Evolutionary conservation across 1,140 invertebrate species (phyloP), one percentile per base, ranked within the genome.

Genomic region (Acromyrmex heyeri): DNA sequence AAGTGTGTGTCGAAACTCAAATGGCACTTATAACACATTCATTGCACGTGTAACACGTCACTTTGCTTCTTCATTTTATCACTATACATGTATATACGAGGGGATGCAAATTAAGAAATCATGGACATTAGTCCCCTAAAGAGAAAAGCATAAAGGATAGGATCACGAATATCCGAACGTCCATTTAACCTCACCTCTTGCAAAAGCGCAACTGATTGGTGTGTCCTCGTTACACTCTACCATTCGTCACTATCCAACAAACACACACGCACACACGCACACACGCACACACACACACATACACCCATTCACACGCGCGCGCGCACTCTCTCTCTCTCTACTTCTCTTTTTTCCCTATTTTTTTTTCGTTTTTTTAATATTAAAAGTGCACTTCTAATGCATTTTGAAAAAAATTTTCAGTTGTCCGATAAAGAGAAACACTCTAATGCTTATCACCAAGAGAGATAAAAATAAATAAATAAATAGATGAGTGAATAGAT

Each of bases 171-270:
- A 27, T 50, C 16, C 21, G 48, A 57, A 44, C 30, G 18, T 57
- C 16, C n/a, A 21, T 27, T 70, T 70, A 72, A 38, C 65, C 78
- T 81, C 65, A 53, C 78, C 65, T 81, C 65, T 70, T 64, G 65
- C 78, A 65, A 81, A 81, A 81, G 30, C 77, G 48, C 77, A 30
- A 81, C 77, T 70, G 77, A 81, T 81, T 34, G 65, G 50, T 27
- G 38, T 64, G 78, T 81, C 78, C 67, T 81, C 78, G 78, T 81
- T 85, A 59, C 72, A 65, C 59, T 64, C 44, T 50, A 59, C 44
- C 53, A 24, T 24, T 70, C 85, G 34, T 50, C 62, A 30, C 53
- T 57, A 69, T 70, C 65, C 65, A 21, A 70, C 38, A 69, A 8
- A 69, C 1, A 48, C 34, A 12, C 6, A 34, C 34, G 48, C n/a